These are phyloP conservation scores for Hyperopisus bebe DNA, from an alignment of 2,113 vertebrate genomes.

Conservation along the genomic window DNA sequence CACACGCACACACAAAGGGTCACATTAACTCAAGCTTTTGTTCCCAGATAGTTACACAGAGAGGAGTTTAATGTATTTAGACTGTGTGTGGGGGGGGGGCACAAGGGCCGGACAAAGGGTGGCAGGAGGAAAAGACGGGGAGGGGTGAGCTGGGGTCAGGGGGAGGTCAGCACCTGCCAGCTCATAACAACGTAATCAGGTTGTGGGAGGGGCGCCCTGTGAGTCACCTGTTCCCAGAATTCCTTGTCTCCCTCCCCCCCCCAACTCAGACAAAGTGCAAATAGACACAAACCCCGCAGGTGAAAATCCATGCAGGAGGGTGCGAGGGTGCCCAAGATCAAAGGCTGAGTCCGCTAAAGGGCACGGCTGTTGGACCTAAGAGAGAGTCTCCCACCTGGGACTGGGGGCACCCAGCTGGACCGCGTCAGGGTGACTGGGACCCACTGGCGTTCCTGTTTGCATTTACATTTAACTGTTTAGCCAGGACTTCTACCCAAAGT, in stretches of 20 bases:
- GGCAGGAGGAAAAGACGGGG: not conserved
- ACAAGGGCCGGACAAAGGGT: not conserved
- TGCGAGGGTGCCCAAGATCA: not conserved
- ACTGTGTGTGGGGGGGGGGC: not conserved
- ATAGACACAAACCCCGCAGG: not conserved
- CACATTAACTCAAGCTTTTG: not conserved
- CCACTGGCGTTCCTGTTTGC: not conserved
- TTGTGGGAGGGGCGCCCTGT: not conserved
- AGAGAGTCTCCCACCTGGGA: not conserved
- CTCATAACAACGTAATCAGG: not conserved
- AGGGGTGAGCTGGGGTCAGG: not conserved
- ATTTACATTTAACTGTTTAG: not conserved
- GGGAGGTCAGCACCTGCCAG: constrained; percentile 7
- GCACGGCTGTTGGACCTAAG: not conserved
- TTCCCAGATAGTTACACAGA: not conserved
- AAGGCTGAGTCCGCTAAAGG: not conserved
- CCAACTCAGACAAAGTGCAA: not conserved
- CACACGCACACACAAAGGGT: not conserved
- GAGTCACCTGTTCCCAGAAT: not conserved
- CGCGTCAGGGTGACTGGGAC: not conserved
- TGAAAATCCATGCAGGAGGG: not conserved
- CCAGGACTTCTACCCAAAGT: not conserved
- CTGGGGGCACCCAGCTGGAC: not conserved
- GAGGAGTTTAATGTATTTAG: not conserved
- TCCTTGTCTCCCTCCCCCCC: not conserved